Base-by-base conservation (phyloP, 1,140 invertebrate genomes). In the Rhyzopertha dominica region DNA sequence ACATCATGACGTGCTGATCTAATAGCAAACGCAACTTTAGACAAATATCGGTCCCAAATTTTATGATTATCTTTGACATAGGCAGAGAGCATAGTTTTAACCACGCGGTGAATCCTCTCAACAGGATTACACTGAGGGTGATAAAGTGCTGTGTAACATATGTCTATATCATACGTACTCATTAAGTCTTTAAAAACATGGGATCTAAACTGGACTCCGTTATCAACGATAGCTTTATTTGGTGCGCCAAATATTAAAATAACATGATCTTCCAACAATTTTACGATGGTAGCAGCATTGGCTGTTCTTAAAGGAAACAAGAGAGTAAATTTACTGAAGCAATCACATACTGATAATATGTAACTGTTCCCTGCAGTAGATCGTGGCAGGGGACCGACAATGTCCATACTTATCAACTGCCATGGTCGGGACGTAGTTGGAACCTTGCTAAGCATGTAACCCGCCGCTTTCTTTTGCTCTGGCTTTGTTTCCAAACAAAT, bases 41-140 rank as follows among this genome's bases (percentile, higher is more conserved):
- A 31, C 2, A 67, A 31, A 47, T 56, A 31, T 17, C 42, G 37
- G 38, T 62, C 60, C 62, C 63, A 67, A 19, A 32, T 36, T 8
- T 29, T 41, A 32, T 68, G 63, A 29, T 64, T 58, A 4, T 60
- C 49, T 4, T 50, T 12, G 0, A 62, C 44, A 47, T 54, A 66
- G 3, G 43, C 12, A 3, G 43, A 13, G 3, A 68, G 32, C 43
- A 60, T 56, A 7, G 52, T 57, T 18, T 60, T 61, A 7, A 67
- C 12, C 4, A 59, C 55, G 13, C 55, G 35, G 41, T 66, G 61
- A 1, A 50, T 25, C 12, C 43, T 12, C 18, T 54, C 51, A 5
- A 35, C 35, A 1, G 48, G 51, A 29, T 54, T 54, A n/a, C 39
- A 20, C 20, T 42, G 35, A 18, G 47, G 41, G 38, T 53, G 41